Base-by-base conservation (phyloP, 2,888 invertebrate species). In the Candidula unifasciata region DNA sequence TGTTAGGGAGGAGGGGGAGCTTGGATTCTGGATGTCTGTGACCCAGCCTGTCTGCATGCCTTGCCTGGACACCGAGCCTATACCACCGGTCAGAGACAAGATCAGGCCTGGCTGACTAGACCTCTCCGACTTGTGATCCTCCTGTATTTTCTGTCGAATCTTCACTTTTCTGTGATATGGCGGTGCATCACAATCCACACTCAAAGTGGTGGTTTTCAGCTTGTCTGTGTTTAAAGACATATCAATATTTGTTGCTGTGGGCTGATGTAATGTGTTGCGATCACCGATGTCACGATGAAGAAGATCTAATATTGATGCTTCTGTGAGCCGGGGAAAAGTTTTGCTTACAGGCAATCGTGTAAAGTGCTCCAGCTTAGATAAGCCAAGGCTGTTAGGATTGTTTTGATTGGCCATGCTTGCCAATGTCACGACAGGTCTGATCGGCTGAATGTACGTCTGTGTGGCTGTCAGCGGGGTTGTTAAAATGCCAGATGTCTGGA, bases 341-440 rank as follows among this genome's bases (percentile, higher is more conserved):
- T 66, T 66, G 37, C 52, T 66, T n/a, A 21, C 66, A 27, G 79
- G 18, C 30, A 30, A 6, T 27, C 66, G 21, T 5, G 21, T 21
- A 52, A 79, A 66, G 21, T 44, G 16, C 3, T 66, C 66, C 18
- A 44, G 24, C 27, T 68, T 33, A 18, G 79, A 52, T 44, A 79
- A 68, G 64, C 33, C 79, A 24, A 64, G 10, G 35, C 30, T 80
- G 52, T 13, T 30, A 8, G 64, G 68, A 30, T n/a, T 64, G 27
- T 76, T 80, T 13, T 86, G 86, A 64, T 57, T 81, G 35, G 86
- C 80, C 44, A 74, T 27, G 35, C 80, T 82, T 21, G 92, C 91
- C 24, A 91, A 82, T 3, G 91, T 91, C 8, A 90, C 91, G 27
- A 88, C 87, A 21, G 92, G 92, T 77, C 88, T 88, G 13, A 92